These are phyloP conservation scores for Lycophotia porphyrea DNA, from an alignment of 2,888 invertebrate genomes.

Conservation along the genomic window DNA sequence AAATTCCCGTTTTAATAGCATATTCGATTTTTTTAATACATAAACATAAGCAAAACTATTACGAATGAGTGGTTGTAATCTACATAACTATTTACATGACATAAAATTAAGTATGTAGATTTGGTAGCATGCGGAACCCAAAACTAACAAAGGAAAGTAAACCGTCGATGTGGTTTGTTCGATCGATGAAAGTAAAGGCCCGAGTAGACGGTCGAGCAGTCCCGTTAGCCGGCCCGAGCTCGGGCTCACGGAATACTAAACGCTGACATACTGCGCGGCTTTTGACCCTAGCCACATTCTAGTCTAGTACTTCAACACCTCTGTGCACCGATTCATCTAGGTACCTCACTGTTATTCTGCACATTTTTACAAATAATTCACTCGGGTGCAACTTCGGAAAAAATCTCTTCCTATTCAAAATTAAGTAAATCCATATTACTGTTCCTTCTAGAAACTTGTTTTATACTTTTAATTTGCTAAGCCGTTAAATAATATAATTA, in stretches of 20 bases:
- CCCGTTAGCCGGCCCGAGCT: constrained; percentile 87
- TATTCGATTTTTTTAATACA: constrained; percentile 8
- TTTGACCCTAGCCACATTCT: constrained; percentile 90
- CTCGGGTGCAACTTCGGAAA: background rate
- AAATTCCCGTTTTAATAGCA: constrained; percentile 40
- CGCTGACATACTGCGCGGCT: constrained; percentile 90
- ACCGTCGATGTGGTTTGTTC: constrained; percentile 84
- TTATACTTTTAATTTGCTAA: background rate
- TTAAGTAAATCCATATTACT: constrained; percentile 4
- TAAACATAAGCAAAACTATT: constrained; percentile 9
- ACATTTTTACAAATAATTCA: constrained; percentile 36
- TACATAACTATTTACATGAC: constrained; percentile 35
- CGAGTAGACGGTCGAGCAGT: constrained; percentile 84
- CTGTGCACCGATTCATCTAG: constrained; percentile 78
- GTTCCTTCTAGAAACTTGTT: constrained; percentile 1
- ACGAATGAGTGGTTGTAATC: constrained; percentile 14
- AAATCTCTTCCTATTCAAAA: background rate
- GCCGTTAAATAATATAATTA: constrained; percentile 30
- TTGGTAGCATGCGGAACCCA: constrained; percentile 75
- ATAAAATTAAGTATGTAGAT: constrained; percentile 53
- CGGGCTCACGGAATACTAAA: constrained; percentile 89
- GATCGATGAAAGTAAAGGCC: constrained; percentile 90
- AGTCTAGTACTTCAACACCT: constrained; percentile 87
- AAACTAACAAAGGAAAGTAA: constrained; percentile 90
- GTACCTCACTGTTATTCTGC: constrained; percentile 64